Conservation (phyloP, 1,140 invertebrate genomes). For the Nasonia vitripennis region DNA sequence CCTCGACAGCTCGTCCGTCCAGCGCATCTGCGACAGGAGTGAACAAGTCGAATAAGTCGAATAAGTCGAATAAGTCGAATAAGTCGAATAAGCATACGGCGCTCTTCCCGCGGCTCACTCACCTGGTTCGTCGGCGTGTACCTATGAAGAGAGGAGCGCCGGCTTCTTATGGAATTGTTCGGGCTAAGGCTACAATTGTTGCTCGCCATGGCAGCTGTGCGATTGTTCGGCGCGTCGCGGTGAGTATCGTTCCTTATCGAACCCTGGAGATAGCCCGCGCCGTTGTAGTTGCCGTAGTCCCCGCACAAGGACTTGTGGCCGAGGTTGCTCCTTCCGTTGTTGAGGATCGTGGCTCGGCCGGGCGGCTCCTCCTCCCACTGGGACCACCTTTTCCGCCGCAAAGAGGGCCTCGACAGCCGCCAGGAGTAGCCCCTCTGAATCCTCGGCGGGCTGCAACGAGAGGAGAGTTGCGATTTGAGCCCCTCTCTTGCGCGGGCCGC, state of each 20-base stretch:
- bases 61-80: too few relatives aligned
- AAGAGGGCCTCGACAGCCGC: slow-evolving; percentile 81
- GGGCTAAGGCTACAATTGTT: slow-evolving; percentile 80
- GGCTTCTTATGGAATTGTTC: slow-evolving; percentile 81
- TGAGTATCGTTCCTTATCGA: slow-evolving; percentile 82
- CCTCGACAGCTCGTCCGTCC: slow-evolving; percentile 72
- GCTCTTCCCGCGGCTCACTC: not conserved
- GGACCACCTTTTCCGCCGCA: slow-evolving; percentile 76
- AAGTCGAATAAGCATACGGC: too few relatives aligned
- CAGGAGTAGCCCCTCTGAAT: slow-evolving; percentile 82
- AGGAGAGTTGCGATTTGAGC: too few relatives aligned
- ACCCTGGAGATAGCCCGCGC: slow-evolving; percentile 74
- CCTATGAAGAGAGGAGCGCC: slow-evolving; percentile 66
- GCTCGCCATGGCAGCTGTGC: slow-evolving; percentile 70
- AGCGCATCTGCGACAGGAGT: slow-evolving; percentile 70
- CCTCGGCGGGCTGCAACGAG: slow-evolving; percentile 66
- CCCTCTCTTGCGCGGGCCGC: too few relatives aligned
- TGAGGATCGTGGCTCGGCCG: slow-evolving; percentile 76
- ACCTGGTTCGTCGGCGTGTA: slow-evolving; percentile 70
- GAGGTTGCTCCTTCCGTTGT: slow-evolving; percentile 75
- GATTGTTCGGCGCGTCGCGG: slow-evolving; percentile 76
- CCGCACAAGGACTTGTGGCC: slow-evolving; percentile 71
- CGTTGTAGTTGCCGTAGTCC: slow-evolving; percentile 85
- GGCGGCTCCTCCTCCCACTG: slow-evolving; percentile 71
- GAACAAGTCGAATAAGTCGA: too few relatives aligned